A percentile compares a stretch with the other conserved stretches of the same genome.
Evolutionary conservation across 2,888 invertebrate genomes (phyloP).

Genomic region (Gymnocheta viridis): DNA sequence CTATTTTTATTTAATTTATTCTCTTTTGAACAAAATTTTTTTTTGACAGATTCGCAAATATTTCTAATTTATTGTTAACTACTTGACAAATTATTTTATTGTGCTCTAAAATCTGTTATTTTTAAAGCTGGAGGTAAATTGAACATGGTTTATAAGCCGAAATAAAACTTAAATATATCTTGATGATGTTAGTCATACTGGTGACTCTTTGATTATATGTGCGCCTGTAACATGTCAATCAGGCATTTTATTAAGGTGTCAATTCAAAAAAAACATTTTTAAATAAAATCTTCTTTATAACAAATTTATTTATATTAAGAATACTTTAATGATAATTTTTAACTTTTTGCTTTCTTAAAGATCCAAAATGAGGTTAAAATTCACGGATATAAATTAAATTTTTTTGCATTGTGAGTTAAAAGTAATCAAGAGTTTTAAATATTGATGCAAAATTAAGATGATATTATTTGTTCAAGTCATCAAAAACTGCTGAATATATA

Average conservation of each 20-base stretch:
- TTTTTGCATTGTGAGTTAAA: slow-evolving; percentile 3
- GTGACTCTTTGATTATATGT: background rate
- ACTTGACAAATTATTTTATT: no score
- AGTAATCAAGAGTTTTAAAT: slow-evolving; percentile 51
- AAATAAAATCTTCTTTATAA: slow-evolving; percentile 45
- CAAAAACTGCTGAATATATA: slow-evolving; percentile 40
- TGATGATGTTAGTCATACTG: background rate
- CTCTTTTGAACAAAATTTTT: no score
- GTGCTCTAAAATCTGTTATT: no score
- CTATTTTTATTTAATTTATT: no score
- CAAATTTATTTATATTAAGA: slow-evolving; percentile 25
- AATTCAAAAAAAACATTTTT: slow-evolving; percentile 18
- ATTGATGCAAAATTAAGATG: slow-evolving; percentile 58
- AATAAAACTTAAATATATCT: slow-evolving; percentile 20
- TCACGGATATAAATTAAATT: background rate
- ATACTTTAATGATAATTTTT: background rate
- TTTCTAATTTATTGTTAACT: no score
- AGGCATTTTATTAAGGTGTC: slow-evolving; percentile 62
- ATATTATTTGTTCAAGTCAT: slow-evolving; percentile 57
- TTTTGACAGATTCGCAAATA: no score
- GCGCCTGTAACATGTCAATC: slow-evolving; percentile 52
- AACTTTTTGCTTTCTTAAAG: background rate
- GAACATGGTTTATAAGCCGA: background rate
- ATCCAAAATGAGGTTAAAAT: slow-evolving; percentile 53
- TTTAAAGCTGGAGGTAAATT: no score